Percentiles rank a stretch among this genome's conserved stretches.
These are phyloP conservation scores for Erythrocercus mccallii DNA, from an alignment of 2,113 vertebrate species.

Conservation along the genomic window DNA sequence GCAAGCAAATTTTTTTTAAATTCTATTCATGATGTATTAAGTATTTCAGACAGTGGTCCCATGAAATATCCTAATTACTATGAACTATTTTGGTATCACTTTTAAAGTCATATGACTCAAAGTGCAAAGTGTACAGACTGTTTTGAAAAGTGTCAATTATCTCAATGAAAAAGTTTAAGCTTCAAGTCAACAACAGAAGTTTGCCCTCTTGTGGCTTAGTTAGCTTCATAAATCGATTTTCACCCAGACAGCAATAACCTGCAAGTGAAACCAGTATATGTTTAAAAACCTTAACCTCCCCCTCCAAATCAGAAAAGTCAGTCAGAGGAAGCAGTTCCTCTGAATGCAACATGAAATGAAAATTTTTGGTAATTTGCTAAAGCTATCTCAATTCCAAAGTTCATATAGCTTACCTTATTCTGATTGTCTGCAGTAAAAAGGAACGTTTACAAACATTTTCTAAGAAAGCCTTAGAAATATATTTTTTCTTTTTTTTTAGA, in stretches of 20 bases:
- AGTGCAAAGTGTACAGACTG: background rate
- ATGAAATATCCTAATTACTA: background rate
- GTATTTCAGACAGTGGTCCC: background rate
- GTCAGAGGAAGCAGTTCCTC: background rate
- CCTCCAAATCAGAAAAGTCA: background rate
- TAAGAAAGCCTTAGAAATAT: background rate
- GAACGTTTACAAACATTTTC: background rate
- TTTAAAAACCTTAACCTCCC: background rate
- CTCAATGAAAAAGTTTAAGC: background rate
- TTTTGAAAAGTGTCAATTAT: background rate
- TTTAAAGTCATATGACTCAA: background rate
- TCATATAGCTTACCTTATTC: background rate
- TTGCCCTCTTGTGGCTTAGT: conserved; percentile 51
- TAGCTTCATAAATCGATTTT: background rate
- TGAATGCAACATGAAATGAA: background rate
- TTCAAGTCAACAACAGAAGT: background rate
- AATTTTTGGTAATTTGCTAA: background rate
- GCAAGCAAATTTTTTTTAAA: background rate
- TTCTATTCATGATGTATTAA: background rate
- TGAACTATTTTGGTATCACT: background rate
- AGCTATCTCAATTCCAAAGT: background rate
- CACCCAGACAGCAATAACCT: background rate
- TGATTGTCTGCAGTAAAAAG: background rate
- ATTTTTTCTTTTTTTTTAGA: rapidly evolving
- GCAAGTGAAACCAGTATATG: background rate